Conservation (phyloP, 2,888 invertebrate genomes). For the Chydorus sphaericus region DNA sequence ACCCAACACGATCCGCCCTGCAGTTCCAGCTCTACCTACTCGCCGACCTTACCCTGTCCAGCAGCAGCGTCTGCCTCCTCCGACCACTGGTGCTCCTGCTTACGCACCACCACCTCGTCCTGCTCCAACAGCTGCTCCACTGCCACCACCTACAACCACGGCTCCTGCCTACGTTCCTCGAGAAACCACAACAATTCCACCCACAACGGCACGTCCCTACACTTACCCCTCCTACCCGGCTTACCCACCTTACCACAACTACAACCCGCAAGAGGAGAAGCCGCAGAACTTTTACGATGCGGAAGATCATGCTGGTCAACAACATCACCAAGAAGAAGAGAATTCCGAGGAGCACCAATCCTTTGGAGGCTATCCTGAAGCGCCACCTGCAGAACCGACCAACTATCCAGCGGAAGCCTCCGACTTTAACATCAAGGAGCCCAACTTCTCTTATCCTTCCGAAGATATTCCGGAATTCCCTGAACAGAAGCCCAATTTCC, state of each 20-base stretch:
- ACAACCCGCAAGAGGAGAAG: background rate
- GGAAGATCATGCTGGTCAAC: background rate
- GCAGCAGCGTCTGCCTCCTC: background rate
- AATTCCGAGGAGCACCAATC: no score
- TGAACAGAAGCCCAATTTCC: background rate
- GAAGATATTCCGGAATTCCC: background rate
- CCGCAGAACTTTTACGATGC: background rate
- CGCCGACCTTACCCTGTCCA: background rate
- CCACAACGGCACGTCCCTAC: background rate
- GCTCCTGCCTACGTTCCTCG: background rate
- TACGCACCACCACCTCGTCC: background rate
- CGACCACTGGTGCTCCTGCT: background rate
- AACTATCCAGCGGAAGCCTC: background rate
- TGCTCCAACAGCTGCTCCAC: background rate
- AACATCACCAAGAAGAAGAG: background rate
- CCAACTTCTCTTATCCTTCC: no score
- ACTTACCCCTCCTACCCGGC: background rate
- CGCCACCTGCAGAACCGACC: no score
- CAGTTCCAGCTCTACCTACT: no score
- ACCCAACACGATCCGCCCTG: background rate
- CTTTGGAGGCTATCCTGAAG: no score
- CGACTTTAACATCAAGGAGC: background rate
- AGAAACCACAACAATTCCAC: background rate
- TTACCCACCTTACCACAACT: constrained; percentile 1
- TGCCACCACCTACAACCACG: background rate